Conservation (phyloP, 2,113 vertebrate species). For the Albula goreensis region DNA sequence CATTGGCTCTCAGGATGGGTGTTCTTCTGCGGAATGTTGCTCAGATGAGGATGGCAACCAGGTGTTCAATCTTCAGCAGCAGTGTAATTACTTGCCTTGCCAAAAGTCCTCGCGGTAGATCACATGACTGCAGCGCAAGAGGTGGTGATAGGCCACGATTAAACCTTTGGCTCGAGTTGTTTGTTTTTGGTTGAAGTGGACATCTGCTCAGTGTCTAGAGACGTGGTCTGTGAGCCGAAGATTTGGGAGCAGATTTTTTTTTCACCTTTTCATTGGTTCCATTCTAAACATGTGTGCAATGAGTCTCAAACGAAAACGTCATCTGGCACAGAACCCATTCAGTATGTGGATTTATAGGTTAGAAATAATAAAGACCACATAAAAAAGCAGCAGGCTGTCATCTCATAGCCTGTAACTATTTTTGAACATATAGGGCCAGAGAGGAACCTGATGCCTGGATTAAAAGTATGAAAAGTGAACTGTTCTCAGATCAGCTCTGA, state of each 20-base stretch:
- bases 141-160: neutral
- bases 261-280: neutral
- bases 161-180: neutral
- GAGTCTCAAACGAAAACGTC: neutral
- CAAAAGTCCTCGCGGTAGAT: neutral
- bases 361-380: neutral
- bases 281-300: neutral
- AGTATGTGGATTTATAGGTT: neutral
- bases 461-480: too few species aligned
- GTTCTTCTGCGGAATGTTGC: neutral
- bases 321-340: neutral
- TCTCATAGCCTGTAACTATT: neutral
- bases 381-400: neutral
- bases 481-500: too few species aligned
- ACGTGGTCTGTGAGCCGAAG: neutral
- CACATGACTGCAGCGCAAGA: neutral
- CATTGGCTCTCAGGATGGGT: neutral
- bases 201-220: slow-evolving; percentile 9
- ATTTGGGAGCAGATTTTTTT: neutral
- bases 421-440: neutral
- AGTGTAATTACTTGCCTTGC: slow-evolving; percentile 11
- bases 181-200: neutral
- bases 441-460: too few species aligned
- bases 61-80: slow-evolving; percentile 17
- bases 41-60: slow-evolving; percentile 12